Evolutionary conservation across 2,797 vertebrate genomes (phyloP).

Genomic region (Podarcis lilfordi): DNA sequence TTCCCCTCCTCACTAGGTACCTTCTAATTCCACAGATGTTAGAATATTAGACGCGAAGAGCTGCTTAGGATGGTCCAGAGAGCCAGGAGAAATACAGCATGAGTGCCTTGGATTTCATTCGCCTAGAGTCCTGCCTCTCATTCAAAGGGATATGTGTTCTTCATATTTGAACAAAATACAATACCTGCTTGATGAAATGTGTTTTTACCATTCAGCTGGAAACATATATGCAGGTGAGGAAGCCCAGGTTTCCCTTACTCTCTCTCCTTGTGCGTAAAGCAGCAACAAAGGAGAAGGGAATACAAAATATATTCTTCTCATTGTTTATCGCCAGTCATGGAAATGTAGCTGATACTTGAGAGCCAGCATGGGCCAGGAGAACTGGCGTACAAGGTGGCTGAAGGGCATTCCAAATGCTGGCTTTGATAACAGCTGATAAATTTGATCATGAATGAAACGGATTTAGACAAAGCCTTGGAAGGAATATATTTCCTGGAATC

Average conservation of each 20-base stretch:
- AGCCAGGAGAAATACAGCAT: neutral
- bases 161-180: neutral
- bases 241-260: neutral
- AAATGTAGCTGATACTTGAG: constrained; percentile 33
- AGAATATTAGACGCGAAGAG: neutral
- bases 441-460: constrained; percentile 37
- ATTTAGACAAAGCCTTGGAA: neutral
- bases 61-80: neutral
- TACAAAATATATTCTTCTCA: neutral
- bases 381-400: constrained; percentile 16
- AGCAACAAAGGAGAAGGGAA: neutral
- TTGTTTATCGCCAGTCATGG: neutral
- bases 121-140: too few species aligned
- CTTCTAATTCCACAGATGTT: neutral
- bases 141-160: neutral
- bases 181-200: neutral
- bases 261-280: neutral
- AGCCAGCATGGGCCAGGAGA: constrained; percentile 19
- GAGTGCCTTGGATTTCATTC: neutral
- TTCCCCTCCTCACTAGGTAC: too few species aligned
- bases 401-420: constrained; percentile 57
- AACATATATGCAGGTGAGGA: neutral
- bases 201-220: neutral
- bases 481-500: constrained; percentile 33
- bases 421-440: constrained; percentile 64